Evolutionary conservation across 2,888 invertebrate genomes (phyloP).

Genomic region (Amaurobius ferox): DNA sequence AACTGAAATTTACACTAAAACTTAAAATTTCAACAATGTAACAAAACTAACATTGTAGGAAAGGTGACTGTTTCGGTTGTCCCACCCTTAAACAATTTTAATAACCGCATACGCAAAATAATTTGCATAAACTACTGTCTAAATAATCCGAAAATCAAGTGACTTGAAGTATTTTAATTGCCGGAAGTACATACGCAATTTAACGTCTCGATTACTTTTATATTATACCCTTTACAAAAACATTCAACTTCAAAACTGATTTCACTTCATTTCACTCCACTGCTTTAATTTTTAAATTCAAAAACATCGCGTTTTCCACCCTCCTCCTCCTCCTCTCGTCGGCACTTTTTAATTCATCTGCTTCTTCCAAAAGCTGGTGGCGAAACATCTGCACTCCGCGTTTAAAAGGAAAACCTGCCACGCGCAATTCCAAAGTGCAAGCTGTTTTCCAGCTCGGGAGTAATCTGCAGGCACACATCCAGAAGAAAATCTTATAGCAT

Average conservation of each 20-base stretch:
- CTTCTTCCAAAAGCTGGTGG: slow-evolving; percentile 39
- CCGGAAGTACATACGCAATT: too few relatives aligned
- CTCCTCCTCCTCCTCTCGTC: not conserved
- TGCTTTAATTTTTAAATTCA: not conserved
- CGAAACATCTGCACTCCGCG: slow-evolving; percentile 51
- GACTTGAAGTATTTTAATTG: too few relatives aligned
- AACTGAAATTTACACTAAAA: too few relatives aligned
- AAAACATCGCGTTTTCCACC: not conserved
- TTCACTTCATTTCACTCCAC: not conserved
- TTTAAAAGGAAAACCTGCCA: slow-evolving; percentile 41
- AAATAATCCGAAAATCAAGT: too few relatives aligned
- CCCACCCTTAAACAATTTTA: too few relatives aligned
- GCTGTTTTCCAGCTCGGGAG: slow-evolving; percentile 32
- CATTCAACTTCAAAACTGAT: not conserved
- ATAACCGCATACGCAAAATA: too few relatives aligned
- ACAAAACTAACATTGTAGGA: too few relatives aligned
- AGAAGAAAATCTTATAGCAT: slow-evolving; percentile 8
- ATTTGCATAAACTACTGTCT: too few relatives aligned
- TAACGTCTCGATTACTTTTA: too few relatives aligned
- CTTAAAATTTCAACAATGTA: too few relatives aligned
- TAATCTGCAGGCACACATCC: slow-evolving; percentile 30
- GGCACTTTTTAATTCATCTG: slow-evolving; percentile 16
- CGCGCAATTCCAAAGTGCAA: slow-evolving; percentile 64
- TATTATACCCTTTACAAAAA: too few relatives aligned
- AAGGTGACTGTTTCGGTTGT: too few relatives aligned